These are phyloP conservation scores for Sitta carolinensis DNA, from an alignment of 2,797 vertebrate genomes.

Conservation along the genomic window DNA sequence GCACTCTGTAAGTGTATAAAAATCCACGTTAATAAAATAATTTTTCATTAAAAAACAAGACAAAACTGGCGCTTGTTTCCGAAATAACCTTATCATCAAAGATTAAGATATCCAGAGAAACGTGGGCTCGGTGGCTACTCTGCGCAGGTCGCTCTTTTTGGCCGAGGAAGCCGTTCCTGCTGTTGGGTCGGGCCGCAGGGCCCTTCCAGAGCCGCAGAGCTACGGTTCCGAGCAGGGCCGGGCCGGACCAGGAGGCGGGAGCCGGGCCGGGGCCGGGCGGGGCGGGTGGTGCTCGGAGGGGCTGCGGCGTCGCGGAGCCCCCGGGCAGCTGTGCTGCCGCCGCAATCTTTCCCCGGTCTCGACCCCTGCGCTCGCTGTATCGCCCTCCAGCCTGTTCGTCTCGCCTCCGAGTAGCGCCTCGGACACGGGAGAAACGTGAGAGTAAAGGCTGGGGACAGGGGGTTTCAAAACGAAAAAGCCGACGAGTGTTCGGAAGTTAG, in stretches of 20 bases:
- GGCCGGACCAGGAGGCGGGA: not conserved
- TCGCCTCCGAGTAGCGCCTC: not conserved
- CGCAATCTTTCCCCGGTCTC: not conserved
- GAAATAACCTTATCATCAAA: not conserved
- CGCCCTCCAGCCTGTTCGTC: not conserved
- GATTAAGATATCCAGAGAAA: not conserved
- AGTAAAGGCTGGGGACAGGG: accelerated
- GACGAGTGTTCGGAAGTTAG: not conserved
- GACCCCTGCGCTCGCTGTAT: not conserved
- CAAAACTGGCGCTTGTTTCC: not conserved
- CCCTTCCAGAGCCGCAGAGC: not conserved
- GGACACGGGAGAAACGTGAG: not conserved
- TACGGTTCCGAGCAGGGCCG: not conserved
- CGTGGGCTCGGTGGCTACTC: not conserved
- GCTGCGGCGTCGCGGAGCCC: not conserved
- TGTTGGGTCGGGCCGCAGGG: not conserved
- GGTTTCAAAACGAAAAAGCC: not conserved
- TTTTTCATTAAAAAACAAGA: not conserved
- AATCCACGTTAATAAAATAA: not conserved
- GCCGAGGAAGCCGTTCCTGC: not conserved
- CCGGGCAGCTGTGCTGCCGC: not conserved
- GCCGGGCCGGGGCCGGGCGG: too few relatives aligned
- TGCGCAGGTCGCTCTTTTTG: not conserved
- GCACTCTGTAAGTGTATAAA: not conserved
- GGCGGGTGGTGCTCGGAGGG: not conserved